Evolutionary conservation across 2,888 invertebrate genomes (phyloP).

Genomic region (Pilophorus perplexus): DNA sequence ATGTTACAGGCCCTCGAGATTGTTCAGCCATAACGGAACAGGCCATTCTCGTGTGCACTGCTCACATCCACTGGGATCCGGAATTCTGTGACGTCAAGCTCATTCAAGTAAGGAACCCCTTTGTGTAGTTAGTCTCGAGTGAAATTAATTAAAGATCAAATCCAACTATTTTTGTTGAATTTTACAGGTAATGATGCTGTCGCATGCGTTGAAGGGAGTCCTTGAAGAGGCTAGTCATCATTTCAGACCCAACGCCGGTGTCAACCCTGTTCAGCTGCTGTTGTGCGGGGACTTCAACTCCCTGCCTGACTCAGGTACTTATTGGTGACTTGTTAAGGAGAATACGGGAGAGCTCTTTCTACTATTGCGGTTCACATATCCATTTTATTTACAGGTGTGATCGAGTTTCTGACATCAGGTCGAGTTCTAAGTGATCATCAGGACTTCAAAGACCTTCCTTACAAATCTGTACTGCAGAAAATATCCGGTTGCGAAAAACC

Average conservation of each 20-base stretch:
- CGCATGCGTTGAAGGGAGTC: slow-evolving; percentile 86
- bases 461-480: slow-evolving; percentile 86
- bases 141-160: not conserved
- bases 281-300: slow-evolving; percentile 99
- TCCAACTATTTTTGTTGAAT: not conserved
- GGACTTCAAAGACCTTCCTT: slow-evolving; percentile 94
- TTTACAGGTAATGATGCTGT: slow-evolving; percentile 92
- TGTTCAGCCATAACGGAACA: slow-evolving; percentile 54
- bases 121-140: slow-evolving; percentile 52
- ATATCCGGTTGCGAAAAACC: slow-evolving; percentile 81
- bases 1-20: slow-evolving; percentile 34
- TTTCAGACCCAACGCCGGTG: slow-evolving; percentile 68
- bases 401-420: slow-evolving; percentile 90
- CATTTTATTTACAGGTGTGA: slow-evolving; percentile 90
- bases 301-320: slow-evolving; percentile 82
- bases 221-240: slow-evolving; percentile 82
- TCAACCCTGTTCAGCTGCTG: slow-evolving; percentile 81
- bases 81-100: slow-evolving; percentile 99
- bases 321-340: too few species aligned
- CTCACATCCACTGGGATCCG: slow-evolving; percentile 99
- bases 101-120: slow-evolving; percentile 63
- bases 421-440: slow-evolving; percentile 86
- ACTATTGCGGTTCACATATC: too few species aligned
- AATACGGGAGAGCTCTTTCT: too few species aligned
- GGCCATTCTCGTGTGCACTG: slow-evolving; percentile 92